Evolutionary conservation across 2,113 vertebrate species (phyloP), one percentile per base, ranked within the genome.

Genomic region (Leptobrachium leishanense): DNA sequence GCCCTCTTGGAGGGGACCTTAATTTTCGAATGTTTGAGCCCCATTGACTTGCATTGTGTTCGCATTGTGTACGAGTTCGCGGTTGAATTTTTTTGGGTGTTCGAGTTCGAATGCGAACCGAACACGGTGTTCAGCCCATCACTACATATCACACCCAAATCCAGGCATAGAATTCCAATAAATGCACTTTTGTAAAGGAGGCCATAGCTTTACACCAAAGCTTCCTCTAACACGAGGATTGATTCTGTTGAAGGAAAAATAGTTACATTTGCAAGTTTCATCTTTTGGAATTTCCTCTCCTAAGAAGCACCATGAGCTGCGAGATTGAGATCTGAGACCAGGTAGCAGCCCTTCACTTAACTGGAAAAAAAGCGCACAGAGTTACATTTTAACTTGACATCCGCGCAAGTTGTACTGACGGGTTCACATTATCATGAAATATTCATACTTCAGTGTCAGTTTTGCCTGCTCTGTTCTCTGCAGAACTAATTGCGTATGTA

Each of bases 391-490:
- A 74, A 74, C 65, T 68, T 81, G 78, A 81, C 78, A 79, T 79
- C 70, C 59, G 64, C 40, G 78, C 71, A 81, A 64, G 78, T 81
- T 81, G 67, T 74, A 74, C 65, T 68, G 78, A 74, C 74, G 78
- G 78, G 64, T 81, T 81, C 53, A 50, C 78, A 68, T 81, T 81
- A 74, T 81, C 78, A 81, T 81, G 64, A 81, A 81, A 81, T 81
- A 81, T 81, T 81, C 78, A 81, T 68, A 50, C 64, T 59, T 74
- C 62, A 81, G 78, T 81, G 78, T 74, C 78, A 81, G 72, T 43
- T 81, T 81, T 81, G 71, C 68, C 74, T 81, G 74, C 78, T 40
- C 72, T 74, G 78, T 72, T 72, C 46, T 20, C 9, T 54, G 43
- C 54, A 68, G 41, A 65, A 55, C 64, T 50, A 54, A 72, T 72